Evolutionary conservation across 92 coral and sea anemone genomes (phyloP).

Genomic region (Siderastrea radians): DNA sequence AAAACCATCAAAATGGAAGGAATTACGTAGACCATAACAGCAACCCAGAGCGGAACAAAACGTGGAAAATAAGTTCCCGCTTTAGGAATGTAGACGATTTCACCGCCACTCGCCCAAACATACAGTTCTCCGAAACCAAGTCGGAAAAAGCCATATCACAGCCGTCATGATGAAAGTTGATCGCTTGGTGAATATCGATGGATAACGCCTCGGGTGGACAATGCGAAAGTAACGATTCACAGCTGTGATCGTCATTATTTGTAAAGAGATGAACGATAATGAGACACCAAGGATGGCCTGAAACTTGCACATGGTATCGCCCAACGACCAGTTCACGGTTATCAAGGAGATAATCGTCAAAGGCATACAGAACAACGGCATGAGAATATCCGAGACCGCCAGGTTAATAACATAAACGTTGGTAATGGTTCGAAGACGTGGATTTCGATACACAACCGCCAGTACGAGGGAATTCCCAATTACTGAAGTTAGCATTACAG

Average conservation of each 20-base stretch:
- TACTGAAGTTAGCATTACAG: not conserved
- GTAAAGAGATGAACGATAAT: constrained; percentile 9
- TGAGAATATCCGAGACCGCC: not conserved
- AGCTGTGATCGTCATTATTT: constrained; percentile 26
- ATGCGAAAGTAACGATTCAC: constrained; percentile 23
- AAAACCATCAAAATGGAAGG: constrained; percentile 11
- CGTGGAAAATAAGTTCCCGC: constrained; percentile 24
- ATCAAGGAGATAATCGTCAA: not conserved
- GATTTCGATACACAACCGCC: constrained; percentile 6
- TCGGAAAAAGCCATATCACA: constrained; percentile 1
- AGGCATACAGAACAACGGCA: constrained; percentile 10
- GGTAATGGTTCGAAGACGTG: constrained; percentile 8
- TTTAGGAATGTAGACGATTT: not conserved
- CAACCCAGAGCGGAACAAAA: constrained; percentile 4
- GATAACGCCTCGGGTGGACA: constrained; percentile 11
- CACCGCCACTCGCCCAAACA: constrained; percentile 26
- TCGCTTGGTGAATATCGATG: constrained; percentile 27
- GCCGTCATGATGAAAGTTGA: constrained; percentile 11
- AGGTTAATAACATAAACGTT: not conserved
- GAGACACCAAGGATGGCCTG: not conserved
- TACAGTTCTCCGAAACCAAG: constrained; percentile 14
- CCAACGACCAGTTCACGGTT: not conserved
- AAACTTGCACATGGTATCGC: not conserved
- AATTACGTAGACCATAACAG: not conserved
- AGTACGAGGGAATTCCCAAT: constrained; percentile 15